phyloP scores from a whole-genome alignment of 2,113 vertebrate genomes.

The Vireo altiloquus region DNA sequence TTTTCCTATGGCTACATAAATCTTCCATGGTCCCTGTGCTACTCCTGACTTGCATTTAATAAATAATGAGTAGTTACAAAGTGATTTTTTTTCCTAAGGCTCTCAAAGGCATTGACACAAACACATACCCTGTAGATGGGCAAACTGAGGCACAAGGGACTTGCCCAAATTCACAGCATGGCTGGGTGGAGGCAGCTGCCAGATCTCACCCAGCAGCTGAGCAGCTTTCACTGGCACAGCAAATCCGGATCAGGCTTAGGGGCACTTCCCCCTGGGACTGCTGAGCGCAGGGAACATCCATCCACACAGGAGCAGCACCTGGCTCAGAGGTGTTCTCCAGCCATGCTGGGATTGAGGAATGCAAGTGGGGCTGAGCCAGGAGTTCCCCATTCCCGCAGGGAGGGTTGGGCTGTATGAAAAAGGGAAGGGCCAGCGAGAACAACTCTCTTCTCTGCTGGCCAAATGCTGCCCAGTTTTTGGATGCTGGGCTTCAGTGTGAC shows the following conservation, averaged over 20 bases:
- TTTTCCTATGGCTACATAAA: not conserved
- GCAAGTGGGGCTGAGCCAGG: not conserved
- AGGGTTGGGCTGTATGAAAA: not conserved
- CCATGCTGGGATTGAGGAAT: not conserved
- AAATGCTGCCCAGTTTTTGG: not conserved
- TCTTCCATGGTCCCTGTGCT: not conserved
- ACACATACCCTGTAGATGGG: not conserved
- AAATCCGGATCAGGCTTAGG: accelerated
- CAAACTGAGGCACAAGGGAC: not conserved
- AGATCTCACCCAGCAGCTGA: not conserved
- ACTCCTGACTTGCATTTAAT: not conserved
- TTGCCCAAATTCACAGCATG: not conserved
- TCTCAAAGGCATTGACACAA: not conserved
- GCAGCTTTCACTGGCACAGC: not conserved
- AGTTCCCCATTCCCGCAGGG: not conserved
- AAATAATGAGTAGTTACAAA: not conserved
- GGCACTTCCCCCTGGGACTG: not conserved
- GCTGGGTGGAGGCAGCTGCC: not conserved
- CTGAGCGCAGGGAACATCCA: not conserved
- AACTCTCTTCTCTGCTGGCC: not conserved
- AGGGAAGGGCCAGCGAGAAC: not conserved
- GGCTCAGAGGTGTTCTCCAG: not conserved
- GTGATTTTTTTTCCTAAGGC: not conserved
- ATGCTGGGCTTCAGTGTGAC: not conserved
- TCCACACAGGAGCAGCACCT: not conserved